A percentile compares a stretch with the other conserved stretches of the same genome.
These are phyloP conservation scores for Ateles fusciceps DNA, from an alignment of 2,797 vertebrate genomes.

Conservation along the genomic window DNA sequence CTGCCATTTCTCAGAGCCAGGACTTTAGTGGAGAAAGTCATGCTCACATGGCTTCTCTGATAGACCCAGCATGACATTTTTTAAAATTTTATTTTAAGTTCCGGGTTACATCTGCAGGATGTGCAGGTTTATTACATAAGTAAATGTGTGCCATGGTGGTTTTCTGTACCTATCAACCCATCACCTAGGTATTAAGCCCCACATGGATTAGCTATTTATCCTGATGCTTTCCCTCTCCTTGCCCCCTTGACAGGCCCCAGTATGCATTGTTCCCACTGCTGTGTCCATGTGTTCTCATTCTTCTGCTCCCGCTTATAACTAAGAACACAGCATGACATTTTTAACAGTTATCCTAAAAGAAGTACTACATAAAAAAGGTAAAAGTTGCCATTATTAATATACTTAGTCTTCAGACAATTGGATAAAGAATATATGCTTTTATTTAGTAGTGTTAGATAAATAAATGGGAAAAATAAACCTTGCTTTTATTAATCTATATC, in stretches of 20 bases:
- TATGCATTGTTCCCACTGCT: background rate
- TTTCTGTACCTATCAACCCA: background rate
- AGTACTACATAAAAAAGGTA: background rate
- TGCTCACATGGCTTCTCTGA: background rate
- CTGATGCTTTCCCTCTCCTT: background rate
- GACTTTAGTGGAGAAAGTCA: background rate
- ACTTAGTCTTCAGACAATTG: background rate
- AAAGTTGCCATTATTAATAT: background rate
- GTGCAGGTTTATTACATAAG: background rate
- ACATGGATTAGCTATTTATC: background rate
- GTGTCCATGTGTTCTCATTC: background rate
- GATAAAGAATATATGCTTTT: background rate
- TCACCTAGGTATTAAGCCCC: background rate
- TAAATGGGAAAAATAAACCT: background rate
- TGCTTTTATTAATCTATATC: background rate
- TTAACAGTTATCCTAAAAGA: background rate
- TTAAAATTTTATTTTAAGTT: accelerated
- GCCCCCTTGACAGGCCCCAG: background rate
- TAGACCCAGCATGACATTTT: background rate
- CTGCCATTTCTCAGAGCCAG: background rate
- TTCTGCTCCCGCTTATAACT: background rate
- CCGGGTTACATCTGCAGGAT: background rate
- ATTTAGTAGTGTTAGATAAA: background rate
- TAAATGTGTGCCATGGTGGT: background rate
- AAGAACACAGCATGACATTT: background rate